Evolutionary conservation across 2,888 invertebrate genomes (phyloP).

Genomic region (Petrophora chlorosata): DNA sequence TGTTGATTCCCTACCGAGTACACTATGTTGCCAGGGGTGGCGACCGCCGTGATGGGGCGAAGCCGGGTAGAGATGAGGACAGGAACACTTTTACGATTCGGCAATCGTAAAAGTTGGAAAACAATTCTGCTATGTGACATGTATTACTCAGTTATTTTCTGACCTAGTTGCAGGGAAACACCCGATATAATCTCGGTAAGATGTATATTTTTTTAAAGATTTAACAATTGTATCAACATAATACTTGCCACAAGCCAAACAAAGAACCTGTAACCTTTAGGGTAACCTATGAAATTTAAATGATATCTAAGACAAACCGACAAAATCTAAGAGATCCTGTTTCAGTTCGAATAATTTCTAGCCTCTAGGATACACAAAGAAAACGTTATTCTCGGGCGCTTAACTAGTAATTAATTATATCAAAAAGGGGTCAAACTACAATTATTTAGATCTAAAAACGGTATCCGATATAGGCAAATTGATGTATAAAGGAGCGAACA

Average conservation of each 20-base stretch:
- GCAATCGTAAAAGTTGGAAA: slow-evolving; percentile 57
- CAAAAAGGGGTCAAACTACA: slow-evolving; percentile 30
- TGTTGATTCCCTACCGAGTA: slow-evolving; percentile 23
- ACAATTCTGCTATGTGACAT: slow-evolving; percentile 48
- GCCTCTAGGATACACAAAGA: not conserved
- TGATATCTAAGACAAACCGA: not conserved
- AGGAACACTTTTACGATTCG: slow-evolving; percentile 53
- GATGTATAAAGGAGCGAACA: slow-evolving; percentile 37
- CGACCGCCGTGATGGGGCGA: slow-evolving; percentile 24
- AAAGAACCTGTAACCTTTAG: too few relatives aligned
- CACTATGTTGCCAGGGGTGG: slow-evolving; percentile 30
- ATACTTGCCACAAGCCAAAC: too few relatives aligned
- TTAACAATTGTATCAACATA: too few relatives aligned
- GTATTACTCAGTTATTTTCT: slow-evolving; percentile 26
- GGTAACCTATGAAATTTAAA: too few relatives aligned
- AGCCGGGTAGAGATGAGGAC: slow-evolving; percentile 37
- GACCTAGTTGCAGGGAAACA: slow-evolving; percentile 23
- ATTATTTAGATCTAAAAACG: slow-evolving; percentile 32
- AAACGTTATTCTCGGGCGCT: slow-evolving; percentile 1
- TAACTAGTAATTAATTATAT: slow-evolving; percentile 17
- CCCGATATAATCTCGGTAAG: not conserved
- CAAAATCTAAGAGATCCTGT: not conserved
- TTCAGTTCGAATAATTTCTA: not conserved
- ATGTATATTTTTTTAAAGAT: too few relatives aligned
- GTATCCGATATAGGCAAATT: slow-evolving; percentile 32